These are phyloP conservation scores for Dysmachus trigonus DNA, from an alignment of 2,888 invertebrate species.

Conservation along the genomic window DNA sequence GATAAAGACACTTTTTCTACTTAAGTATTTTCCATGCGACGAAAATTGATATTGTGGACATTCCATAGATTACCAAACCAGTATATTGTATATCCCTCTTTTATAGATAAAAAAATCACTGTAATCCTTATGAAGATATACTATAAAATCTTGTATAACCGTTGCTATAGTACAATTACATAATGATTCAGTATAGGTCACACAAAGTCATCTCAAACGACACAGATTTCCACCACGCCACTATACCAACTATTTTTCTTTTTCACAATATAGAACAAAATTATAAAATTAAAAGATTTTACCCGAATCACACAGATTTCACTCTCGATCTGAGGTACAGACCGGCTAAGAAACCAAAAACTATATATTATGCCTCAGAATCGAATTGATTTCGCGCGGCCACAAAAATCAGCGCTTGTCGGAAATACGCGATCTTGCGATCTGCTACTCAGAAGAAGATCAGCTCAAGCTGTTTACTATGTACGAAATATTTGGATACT, in stretches of 20 bases:
- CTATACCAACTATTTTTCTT: neutral
- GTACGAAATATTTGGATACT: neutral
- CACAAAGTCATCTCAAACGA: conserved; percentile 18
- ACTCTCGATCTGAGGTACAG: neutral
- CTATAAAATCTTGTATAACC: conserved; percentile 1
- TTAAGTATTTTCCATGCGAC: neutral
- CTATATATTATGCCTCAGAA: neutral
- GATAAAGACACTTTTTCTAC: neutral
- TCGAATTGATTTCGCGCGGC: neutral
- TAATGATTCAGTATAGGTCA: conserved; percentile 18
- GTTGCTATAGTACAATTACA: neutral
- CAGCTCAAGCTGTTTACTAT: neutral
- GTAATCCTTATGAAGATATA: neutral
- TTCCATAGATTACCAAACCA: neutral
- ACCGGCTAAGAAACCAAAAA: neutral
- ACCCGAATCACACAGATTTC: neutral
- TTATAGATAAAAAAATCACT: neutral
- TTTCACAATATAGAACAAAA: neutral
- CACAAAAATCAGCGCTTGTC: neutral
- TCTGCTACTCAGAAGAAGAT: neutral
- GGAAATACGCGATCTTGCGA: neutral
- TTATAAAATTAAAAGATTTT: neutral
- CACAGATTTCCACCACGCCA: neutral
- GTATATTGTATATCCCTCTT: neutral
- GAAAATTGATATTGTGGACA: neutral